Evolutionary conservation across 1,140 invertebrate species (phyloP).

Genomic region (Brachionus calyciflorus): DNA sequence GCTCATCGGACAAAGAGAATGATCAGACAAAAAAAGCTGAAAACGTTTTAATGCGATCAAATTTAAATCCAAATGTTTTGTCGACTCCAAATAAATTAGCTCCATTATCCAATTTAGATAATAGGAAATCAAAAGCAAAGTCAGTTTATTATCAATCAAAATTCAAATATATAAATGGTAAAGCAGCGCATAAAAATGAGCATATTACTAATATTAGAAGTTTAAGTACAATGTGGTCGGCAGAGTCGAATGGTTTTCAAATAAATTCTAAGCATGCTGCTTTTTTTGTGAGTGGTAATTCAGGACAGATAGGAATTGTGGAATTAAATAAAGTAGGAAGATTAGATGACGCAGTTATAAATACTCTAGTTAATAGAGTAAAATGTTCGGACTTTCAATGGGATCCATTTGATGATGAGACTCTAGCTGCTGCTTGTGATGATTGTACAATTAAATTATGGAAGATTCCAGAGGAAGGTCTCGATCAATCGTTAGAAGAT

Average conservation of each 20-base stretch:
- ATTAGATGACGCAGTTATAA: constrained; percentile 75
- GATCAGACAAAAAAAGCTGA: neutral
- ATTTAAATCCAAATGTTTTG: neutral
- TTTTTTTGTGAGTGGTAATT: constrained; percentile 78
- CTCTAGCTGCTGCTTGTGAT: constrained; percentile 77
- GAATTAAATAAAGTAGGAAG: constrained; percentile 75
- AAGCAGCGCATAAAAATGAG: constrained; percentile 78
- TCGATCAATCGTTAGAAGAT: constrained; percentile 70
- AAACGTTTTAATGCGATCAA: neutral
- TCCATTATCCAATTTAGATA: neutral
- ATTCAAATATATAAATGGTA: constrained; percentile 85
- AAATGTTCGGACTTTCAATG: constrained; percentile 86
- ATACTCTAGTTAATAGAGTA: constrained; percentile 78
- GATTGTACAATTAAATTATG: constrained; percentile 83
- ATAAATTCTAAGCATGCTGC: constrained; percentile 80
- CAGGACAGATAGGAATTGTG: constrained; percentile 81
- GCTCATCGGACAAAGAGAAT: constrained; percentile 14
- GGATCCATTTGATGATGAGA: constrained; percentile 80
- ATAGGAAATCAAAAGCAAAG: neutral
- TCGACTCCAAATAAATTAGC: neutral
- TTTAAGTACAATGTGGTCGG: constrained; percentile 81
- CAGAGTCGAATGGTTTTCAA: constrained; percentile 87
- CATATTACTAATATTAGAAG: constrained; percentile 89
- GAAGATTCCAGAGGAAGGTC: constrained; percentile 70
- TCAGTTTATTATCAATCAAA: constrained; percentile 76